Conservation (phyloP, 2,113 vertebrate species). For the Brachionichthys hirsutus region DNA sequence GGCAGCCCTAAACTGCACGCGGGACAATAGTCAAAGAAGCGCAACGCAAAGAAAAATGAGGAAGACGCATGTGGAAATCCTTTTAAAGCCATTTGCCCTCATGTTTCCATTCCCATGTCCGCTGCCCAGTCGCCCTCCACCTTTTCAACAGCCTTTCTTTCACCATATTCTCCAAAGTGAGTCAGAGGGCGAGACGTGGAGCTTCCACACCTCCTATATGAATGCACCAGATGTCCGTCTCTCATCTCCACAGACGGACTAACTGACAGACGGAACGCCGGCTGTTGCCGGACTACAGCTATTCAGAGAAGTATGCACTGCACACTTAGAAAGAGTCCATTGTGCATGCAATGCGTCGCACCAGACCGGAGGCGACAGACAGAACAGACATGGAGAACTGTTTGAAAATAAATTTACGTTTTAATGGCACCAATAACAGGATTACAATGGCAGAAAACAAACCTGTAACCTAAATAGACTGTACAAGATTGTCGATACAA, state of each 20-base stretch:
- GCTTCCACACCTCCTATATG: slow-evolving; percentile 56
- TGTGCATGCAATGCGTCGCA: not conserved
- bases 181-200: slow-evolving; percentile 39
- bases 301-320: slow-evolving; percentile 43
- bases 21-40: no score
- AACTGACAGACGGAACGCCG: slow-evolving; percentile 51
- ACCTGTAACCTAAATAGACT: slow-evolving; percentile 63
- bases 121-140: slow-evolving; percentile 5
- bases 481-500: slow-evolving; percentile 81
- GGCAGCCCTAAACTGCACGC: no score
- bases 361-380: not conserved
- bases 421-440: slow-evolving; percentile 76
- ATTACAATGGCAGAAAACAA: slow-evolving; percentile 67
- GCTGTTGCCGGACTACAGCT: slow-evolving; percentile 43
- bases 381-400: slow-evolving; percentile 9
- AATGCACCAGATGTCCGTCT: slow-evolving; percentile 63
- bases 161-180: slow-evolving; percentile 41
- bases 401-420: slow-evolving; percentile 26
- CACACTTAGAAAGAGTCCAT: slow-evolving; percentile 25
- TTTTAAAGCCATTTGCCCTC: no score
- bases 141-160: slow-evolving; percentile 42
- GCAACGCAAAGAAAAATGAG: no score
- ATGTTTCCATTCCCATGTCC: slow-evolving; percentile 1
- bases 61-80: no score
- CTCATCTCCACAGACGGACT: slow-evolving; percentile 52